Evolutionary conservation across 2,797 vertebrate genomes (phyloP).

Genomic region (Karalla daura): DNA sequence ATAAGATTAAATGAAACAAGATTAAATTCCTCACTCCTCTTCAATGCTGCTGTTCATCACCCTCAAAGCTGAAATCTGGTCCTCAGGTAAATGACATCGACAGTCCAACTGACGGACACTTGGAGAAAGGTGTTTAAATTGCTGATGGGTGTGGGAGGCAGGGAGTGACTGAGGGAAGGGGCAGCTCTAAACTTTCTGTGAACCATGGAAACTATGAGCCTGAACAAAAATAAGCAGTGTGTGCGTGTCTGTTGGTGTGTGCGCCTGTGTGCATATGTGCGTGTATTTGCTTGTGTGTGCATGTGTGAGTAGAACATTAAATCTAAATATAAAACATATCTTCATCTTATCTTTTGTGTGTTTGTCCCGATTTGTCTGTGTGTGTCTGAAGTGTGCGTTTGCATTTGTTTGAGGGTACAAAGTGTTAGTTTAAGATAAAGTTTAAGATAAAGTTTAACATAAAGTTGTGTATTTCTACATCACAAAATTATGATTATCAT

Average conservation of each 20-base stretch:
- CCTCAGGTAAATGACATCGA: constrained; percentile 7
- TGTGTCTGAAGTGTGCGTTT: not conserved
- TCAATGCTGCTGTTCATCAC: not conserved
- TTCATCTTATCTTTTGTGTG: constrained; percentile 1
- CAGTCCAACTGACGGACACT: no score
- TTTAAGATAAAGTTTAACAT: no score
- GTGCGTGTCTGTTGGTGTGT: not conserved
- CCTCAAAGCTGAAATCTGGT: constrained; percentile 9
- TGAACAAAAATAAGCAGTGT: constrained; percentile 8
- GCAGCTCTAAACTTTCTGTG: constrained; percentile 50
- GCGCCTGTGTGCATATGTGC: no score
- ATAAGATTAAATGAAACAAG: constrained; percentile 32
- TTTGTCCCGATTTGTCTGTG: constrained; percentile 4
- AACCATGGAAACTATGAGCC: constrained; percentile 43
- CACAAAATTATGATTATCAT: constrained; percentile 18
- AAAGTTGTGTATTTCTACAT: not conserved
- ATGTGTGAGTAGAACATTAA: not conserved
- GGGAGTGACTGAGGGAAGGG: not conserved
- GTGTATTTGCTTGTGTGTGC: no score
- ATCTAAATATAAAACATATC: not conserved
- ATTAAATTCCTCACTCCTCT: constrained; percentile 30
- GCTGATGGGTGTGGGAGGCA: not conserved
- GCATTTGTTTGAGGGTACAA: constrained; percentile 6
- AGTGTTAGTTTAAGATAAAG: no score
- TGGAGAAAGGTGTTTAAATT: constrained; percentile 17